phyloP scores from a whole-genome alignment of 2,113 vertebrate species.

The Odontophorus gujanensis region DNA sequence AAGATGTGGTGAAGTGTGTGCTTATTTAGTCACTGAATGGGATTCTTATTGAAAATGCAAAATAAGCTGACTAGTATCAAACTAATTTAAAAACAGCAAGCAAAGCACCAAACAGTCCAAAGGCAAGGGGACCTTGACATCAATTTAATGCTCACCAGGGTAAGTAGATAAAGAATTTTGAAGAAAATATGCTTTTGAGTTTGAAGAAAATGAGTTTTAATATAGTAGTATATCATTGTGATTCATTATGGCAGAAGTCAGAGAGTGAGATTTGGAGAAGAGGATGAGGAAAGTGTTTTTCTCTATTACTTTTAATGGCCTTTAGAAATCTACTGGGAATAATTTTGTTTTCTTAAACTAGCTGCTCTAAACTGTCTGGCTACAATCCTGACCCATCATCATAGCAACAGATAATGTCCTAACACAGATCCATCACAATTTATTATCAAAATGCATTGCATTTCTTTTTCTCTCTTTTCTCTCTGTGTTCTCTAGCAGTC shows the following conservation, averaged over 20 bases:
- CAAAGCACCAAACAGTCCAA: background rate
- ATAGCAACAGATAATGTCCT: constrained; percentile 48
- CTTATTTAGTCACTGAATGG: background rate
- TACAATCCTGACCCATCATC: constrained; percentile 23
- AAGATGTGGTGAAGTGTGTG: background rate
- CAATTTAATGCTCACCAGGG: background rate
- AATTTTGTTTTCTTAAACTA: constrained; percentile 43
- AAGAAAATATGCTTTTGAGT: background rate
- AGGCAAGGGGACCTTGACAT: rapidly evolving
- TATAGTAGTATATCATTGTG: background rate
- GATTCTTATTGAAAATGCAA: background rate
- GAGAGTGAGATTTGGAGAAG: background rate
- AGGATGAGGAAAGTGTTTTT: constrained; percentile 20
- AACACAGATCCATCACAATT: constrained; percentile 56
- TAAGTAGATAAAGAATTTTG: background rate
- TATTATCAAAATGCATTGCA: constrained; percentile 39
- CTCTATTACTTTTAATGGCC: constrained; percentile 6
- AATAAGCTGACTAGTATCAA: background rate
- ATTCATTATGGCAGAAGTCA: background rate
- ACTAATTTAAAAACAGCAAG: background rate
- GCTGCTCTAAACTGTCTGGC: constrained; percentile 11
- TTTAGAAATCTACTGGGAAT: constrained; percentile 33
- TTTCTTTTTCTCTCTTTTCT: background rate
- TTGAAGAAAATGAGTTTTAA: background rate
- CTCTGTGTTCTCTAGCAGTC: background rate